Base-by-base conservation (phyloP, 2,113 vertebrate species). In the Dipodomys spectabilis region DNA sequence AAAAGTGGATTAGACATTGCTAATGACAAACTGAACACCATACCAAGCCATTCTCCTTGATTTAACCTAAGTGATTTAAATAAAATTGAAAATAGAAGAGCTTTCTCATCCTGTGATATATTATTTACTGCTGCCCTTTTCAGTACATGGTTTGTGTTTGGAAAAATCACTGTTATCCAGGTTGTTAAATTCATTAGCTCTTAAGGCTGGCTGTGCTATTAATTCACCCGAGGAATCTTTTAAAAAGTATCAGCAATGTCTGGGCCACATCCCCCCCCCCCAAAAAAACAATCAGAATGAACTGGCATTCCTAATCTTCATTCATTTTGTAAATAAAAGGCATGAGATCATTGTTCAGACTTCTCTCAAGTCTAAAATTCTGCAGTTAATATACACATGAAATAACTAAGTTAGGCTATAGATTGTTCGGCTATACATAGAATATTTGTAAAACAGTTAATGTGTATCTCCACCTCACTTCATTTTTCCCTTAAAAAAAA, bases 51-150 rank as follows among this genome's bases (percentile, higher is more conserved):
- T 57, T 79, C n/a, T 80, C 19, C 22, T 71, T 82, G n/a, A 86
- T 45, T 75, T 80, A 71, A 95, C 25, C 30, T 71, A 86, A 90
- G 82, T 69, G 39, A 86, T 4, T 44, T 16, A 94, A 92, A 83
- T 35, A 49, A 83, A 87, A 68, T 5, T 45, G 44, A 80, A 94
- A 92, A 32, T 4, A 77, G 6, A 69, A 83, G 12, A 77, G 30
- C 19, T 62, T 30, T 65, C 44, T 86, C 20, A 64, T 71, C 45
- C n/a, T n/a, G 8, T 44, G 30, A 60, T 30, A 16, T 30, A 15
- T 75, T 79, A 82, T 64, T 83, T 85, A 90, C 60, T 94, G 28
- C 9, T 83, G 23, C 49, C 16, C 77, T n/a, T 30, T 60, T 77
- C 23, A 68, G 25, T 71, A 71, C 7, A 25, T 28, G 44, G 23